phyloP scores from a whole-genome alignment of 1,140 invertebrate species.

The Octopus sinensis region DNA sequence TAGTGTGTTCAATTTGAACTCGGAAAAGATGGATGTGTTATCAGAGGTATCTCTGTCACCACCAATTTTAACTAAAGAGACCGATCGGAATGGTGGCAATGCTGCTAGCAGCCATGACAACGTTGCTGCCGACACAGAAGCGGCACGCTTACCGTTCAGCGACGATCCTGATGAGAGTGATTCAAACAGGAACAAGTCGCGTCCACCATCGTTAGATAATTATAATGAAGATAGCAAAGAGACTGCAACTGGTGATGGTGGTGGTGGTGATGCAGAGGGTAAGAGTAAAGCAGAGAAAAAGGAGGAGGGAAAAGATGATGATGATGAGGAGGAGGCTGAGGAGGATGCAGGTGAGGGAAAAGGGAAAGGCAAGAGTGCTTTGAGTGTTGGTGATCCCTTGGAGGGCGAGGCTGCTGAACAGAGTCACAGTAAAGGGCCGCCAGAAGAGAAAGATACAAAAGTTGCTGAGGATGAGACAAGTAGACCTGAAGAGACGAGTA shows the following conservation, averaged over 20 bases:
- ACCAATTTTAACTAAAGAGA: neutral
- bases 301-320: neutral
- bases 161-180: neutral
- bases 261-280: neutral
- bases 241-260: neutral
- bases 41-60: neutral
- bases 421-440: neutral
- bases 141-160: too few species aligned
- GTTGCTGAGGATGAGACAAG: neutral
- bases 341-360: slow-evolving; percentile 21
- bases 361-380: slow-evolving; percentile 15
- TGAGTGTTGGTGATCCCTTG: neutral
- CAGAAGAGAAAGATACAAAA: neutral
- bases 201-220: neutral
- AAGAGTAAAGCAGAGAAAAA: neutral
- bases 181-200: neutral
- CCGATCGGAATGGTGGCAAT: neutral
- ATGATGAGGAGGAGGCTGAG: slow-evolving; percentile 17
- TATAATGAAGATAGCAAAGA: neutral
- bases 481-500: too few species aligned
- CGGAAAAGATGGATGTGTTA: neutral
- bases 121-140: neutral
- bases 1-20: neutral
- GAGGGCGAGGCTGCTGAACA: slow-evolving; percentile 7
- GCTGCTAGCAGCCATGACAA: neutral